Evolutionary conservation across 2,113 vertebrate genomes (phyloP).

Genomic region (Nesogale talazaci): DNA sequence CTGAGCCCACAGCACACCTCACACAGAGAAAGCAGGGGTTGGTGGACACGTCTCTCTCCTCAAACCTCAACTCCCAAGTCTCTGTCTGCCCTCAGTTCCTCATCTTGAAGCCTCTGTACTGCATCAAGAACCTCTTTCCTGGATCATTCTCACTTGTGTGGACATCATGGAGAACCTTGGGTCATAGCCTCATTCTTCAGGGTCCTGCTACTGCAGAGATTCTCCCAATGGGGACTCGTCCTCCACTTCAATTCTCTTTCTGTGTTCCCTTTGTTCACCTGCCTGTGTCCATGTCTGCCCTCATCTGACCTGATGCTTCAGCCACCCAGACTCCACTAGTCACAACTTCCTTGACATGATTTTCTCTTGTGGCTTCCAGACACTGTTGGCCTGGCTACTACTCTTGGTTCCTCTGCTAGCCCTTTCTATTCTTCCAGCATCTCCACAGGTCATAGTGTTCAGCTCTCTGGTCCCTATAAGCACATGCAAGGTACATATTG

Average conservation of each 20-base stretch:
- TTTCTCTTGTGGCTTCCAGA: background rate
- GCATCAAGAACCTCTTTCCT: background rate
- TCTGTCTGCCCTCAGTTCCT: too few relatives aligned
- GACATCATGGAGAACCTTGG: background rate
- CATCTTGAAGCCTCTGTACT: background rate
- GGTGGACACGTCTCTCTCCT: background rate
- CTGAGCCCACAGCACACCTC: too few relatives aligned
- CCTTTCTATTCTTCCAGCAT: background rate
- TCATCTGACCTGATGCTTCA: too few relatives aligned
- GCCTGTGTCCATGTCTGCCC: background rate
- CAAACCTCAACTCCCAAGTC: background rate
- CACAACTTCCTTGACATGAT: background rate
- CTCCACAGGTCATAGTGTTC: too few relatives aligned
- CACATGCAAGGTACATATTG: too few relatives aligned
- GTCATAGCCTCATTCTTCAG: background rate
- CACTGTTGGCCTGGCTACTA: background rate
- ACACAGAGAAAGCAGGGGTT: background rate
- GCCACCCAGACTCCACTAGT: background rate
- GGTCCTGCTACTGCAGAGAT: background rate
- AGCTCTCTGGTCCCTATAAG: background rate
- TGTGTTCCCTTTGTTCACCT: background rate
- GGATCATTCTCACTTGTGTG: background rate
- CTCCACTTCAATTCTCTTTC: background rate
- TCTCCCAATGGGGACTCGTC: background rate
- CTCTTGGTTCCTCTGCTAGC: background rate